These are phyloP conservation scores for Drosophila stalkeri DNA, from an alignment of 2,888 invertebrate species.

Conservation along the genomic window DNA sequence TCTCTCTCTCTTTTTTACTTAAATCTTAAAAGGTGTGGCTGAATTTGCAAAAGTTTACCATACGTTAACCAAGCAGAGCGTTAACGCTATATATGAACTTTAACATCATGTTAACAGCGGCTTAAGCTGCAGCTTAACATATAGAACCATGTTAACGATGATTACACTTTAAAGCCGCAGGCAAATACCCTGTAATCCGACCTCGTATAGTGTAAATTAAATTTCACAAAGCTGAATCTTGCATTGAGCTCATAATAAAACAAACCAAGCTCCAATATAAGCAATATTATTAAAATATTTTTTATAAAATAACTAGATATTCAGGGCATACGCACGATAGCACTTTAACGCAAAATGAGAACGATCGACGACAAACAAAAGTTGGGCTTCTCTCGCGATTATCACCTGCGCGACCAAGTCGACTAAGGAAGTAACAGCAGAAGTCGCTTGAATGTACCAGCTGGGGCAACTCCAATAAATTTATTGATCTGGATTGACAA, in stretches of 20 bases:
- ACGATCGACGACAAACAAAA: slow-evolving; percentile 2
- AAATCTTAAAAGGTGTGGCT: background rate
- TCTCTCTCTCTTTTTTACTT: background rate
- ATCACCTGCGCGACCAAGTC: slow-evolving; percentile 19
- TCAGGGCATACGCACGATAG: slow-evolving; percentile 5
- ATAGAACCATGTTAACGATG: background rate
- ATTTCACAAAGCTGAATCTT: background rate
- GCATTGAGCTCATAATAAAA: background rate
- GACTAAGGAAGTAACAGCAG: slow-evolving; percentile 12
- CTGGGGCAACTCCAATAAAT: slow-evolving; percentile 23
- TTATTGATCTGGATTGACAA: slow-evolving; percentile 34
- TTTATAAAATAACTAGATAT: background rate
- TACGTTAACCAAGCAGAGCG: background rate
- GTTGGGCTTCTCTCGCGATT: slow-evolving; percentile 26
- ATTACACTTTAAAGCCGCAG: background rate
- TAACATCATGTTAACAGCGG: background rate
- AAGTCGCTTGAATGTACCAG: slow-evolving; percentile 6
- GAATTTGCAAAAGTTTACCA: no score
- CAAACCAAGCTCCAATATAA: background rate
- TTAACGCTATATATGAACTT: background rate
- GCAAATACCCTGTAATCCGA: background rate
- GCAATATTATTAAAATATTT: background rate
- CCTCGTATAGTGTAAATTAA: background rate
- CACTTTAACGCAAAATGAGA: slow-evolving; percentile 17
- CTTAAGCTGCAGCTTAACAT: background rate